Conservation (phyloP, 2,888 invertebrate genomes). For the Calameuta filiformis region DNA sequence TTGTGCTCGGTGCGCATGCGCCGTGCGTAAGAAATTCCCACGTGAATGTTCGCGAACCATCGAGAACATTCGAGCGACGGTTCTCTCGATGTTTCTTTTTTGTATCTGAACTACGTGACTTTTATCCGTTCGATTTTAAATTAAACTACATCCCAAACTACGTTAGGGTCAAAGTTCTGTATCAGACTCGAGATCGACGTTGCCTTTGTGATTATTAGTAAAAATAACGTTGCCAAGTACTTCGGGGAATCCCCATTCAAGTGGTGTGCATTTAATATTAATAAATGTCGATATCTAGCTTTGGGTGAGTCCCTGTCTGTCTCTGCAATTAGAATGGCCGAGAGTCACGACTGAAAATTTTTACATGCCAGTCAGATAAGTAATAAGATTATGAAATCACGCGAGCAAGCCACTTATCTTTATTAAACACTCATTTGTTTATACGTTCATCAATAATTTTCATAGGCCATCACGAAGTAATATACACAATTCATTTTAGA, state of each 20-base stretch:
- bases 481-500: not conserved
- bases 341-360: not conserved
- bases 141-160: not conserved
- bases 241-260: not conserved
- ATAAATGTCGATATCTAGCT: not conserved
- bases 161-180: not conserved
- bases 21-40: slow-evolving; percentile 3
- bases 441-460: not conserved
- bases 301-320: not conserved
- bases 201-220: not conserved
- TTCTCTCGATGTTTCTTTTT: slow-evolving; percentile 5
- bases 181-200: not conserved
- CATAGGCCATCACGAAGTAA: not conserved
- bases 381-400: not conserved
- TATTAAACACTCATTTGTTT: not conserved
- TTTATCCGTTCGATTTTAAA: not conserved
- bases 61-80: not conserved
- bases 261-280: not conserved
- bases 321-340: not conserved
- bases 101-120: not conserved
- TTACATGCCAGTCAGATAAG: not conserved
- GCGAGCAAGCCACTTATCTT: not conserved
- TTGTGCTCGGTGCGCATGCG: slow-evolving; percentile 11
- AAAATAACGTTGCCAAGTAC: not conserved
- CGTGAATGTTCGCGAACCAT: not conserved